Percentiles rank a stretch among this genome's conserved stretches.
phyloP scores from a whole-genome alignment of 2,113 vertebrate species.

The Ptilorrhoa leucosticta region DNA sequence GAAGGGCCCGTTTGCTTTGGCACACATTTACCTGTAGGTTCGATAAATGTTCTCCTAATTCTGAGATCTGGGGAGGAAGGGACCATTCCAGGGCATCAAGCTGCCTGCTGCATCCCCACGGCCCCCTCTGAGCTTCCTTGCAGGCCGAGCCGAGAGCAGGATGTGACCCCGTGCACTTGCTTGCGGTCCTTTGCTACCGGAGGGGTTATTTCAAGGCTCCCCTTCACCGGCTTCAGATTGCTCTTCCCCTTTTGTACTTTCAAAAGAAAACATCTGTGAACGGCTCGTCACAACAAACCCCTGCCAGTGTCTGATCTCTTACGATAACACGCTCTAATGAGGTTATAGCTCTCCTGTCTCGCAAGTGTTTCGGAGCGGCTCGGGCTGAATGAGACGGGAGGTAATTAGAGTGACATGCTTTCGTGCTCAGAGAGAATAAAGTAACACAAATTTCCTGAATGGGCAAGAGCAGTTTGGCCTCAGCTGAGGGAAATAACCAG shows the following conservation, averaged over 20 bases:
- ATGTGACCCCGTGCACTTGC: background rate
- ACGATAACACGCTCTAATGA: slow-evolving; percentile 49
- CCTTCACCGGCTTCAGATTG: background rate
- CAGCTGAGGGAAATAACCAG: slow-evolving; percentile 46
- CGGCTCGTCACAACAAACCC: background rate
- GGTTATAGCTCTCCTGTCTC: slow-evolving; percentile 52
- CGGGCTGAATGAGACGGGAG: background rate
- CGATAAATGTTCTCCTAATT: fast-evolving
- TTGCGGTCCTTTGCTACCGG: background rate
- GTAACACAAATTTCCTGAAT: slow-evolving; percentile 54
- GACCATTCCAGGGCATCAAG: background rate
- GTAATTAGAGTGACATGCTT: slow-evolving; percentile 52
- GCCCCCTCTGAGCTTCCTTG: background rate
- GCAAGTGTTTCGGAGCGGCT: background rate
- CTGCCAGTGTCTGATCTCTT: slow-evolving; percentile 39
- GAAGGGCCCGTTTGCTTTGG: background rate
- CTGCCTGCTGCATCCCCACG: background rate
- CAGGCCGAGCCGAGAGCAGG: fast-evolving
- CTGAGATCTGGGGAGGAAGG: background rate
- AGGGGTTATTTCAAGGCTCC: background rate
- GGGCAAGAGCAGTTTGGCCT: slow-evolving; percentile 45
- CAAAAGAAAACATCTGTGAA: slow-evolving; percentile 39
- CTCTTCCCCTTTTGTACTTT: slow-evolving; percentile 33
- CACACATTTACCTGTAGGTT: fast-evolving
- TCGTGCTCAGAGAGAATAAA: slow-evolving; percentile 44